Conservation (phyloP, 2,113 vertebrate species). For the Lichenostomus cassidix region DNA sequence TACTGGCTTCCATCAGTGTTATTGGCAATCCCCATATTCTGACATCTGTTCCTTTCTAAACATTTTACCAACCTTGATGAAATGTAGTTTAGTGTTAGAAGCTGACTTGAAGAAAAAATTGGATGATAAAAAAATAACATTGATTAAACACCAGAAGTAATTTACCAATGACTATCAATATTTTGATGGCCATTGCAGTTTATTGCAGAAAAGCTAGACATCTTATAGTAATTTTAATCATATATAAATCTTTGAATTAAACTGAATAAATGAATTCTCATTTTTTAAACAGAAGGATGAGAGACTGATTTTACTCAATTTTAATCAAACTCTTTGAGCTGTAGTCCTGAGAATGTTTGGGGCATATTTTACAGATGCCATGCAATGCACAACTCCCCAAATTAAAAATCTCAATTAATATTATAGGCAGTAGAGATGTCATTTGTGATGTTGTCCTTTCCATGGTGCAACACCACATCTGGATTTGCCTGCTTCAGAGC, state of each 20-base stretch:
- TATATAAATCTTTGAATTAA: constrained; percentile 72
- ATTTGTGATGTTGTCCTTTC: background rate
- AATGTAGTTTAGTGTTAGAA: constrained; percentile 76
- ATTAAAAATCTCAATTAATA: constrained; percentile 25
- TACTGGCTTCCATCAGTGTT: constrained; percentile 91
- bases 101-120: constrained; percentile 71
- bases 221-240: constrained; percentile 70
- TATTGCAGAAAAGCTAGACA: constrained; percentile 66
- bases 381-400: background rate
- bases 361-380: constrained; percentile 28
- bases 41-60: constrained; percentile 97
- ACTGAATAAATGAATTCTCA: constrained; percentile 64
- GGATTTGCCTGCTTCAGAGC: background rate
- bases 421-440: background rate
- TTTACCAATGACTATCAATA: constrained; percentile 69
- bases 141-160: constrained; percentile 73
- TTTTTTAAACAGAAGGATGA: constrained; percentile 58
- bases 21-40: constrained; percentile 87
- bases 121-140: constrained; percentile 75
- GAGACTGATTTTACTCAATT: constrained; percentile 57
- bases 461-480: background rate
- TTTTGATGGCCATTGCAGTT: constrained; percentile 67
- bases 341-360: constrained; percentile 17
- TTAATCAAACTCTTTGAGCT: constrained; percentile 57
- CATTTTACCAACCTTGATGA: constrained; percentile 92